These are phyloP conservation scores for Molossus molossus DNA, from an alignment of 2,797 vertebrate species.

Conservation along the genomic window DNA sequence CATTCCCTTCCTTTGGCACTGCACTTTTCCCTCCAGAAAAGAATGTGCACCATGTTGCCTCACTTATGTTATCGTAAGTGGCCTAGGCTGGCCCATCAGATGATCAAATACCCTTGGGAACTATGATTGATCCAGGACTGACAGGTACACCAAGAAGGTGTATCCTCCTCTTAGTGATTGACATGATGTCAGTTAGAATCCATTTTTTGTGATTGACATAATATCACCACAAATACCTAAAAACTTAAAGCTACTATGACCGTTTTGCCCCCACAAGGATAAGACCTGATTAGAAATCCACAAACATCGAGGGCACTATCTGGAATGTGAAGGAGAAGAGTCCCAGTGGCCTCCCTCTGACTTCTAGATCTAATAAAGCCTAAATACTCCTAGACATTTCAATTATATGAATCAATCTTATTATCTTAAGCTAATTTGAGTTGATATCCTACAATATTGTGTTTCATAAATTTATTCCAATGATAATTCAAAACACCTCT, in stretches of 20 bases:
- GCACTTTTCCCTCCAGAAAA: not conserved
- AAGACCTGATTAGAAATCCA: not conserved
- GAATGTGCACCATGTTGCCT: not conserved
- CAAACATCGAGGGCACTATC: not conserved
- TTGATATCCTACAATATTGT: not conserved
- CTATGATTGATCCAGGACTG: not conserved
- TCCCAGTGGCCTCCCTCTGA: not conserved
- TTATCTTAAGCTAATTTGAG: not conserved
- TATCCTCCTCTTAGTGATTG: not conserved
- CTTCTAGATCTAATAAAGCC: not conserved
- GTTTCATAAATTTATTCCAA: not conserved
- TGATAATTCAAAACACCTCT: slow-evolving; percentile 1
- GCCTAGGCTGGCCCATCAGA: not conserved
- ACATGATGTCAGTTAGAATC: not conserved
- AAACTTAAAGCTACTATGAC: not conserved
- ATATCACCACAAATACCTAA: not conserved
- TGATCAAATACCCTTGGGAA: not conserved
- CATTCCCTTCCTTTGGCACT: not conserved
- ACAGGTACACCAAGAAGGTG: not conserved
- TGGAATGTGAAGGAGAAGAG: not conserved
- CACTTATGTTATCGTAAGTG: not conserved
- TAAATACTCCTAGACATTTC: not conserved
- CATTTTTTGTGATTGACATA: not conserved
- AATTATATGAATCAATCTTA: not conserved
- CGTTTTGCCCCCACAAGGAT: not conserved